Evolutionary conservation across 2,797 vertebrate species (phyloP).

Genomic region (Peromyscus aztecus): DNA sequence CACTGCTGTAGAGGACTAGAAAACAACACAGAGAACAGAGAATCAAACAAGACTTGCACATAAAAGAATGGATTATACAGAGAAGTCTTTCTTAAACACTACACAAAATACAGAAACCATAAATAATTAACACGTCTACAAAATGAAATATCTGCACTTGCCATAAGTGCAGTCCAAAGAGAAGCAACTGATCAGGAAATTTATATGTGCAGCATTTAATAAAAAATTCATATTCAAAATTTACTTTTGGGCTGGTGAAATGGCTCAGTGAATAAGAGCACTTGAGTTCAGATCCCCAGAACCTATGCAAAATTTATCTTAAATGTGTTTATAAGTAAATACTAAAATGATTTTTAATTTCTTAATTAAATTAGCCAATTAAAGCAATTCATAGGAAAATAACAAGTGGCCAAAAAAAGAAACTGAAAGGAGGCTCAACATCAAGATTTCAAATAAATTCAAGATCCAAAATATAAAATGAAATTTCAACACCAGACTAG

Average conservation of each 20-base stretch:
- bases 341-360: slow-evolving; percentile 12
- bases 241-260: neutral
- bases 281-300: neutral
- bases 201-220: slow-evolving; percentile 14
- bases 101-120: neutral
- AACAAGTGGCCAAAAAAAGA: neutral
- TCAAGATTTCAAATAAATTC: slow-evolving; percentile 1
- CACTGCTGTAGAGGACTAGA: neutral
- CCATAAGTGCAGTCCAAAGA: slow-evolving; percentile 50
- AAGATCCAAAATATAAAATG: slow-evolving; percentile 46
- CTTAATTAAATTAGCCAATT: slow-evolving; percentile 32
- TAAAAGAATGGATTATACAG: slow-evolving; percentile 19
- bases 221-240: slow-evolving; percentile 15
- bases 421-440: slow-evolving; percentile 8
- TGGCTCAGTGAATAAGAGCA: neutral
- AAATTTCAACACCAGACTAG: neutral
- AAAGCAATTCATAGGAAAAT: slow-evolving; percentile 64
- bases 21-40: slow-evolving; percentile 19
- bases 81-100: slow-evolving; percentile 21
- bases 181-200: slow-evolving; percentile 16
- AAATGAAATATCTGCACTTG: slow-evolving; percentile 52
- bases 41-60: neutral
- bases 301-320: slow-evolving; percentile 33
- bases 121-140: slow-evolving; percentile 10
- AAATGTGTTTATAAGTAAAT: slow-evolving; percentile 45